phyloP scores from a whole-genome alignment of 2,113 vertebrate species.

The Percopsis transmontana region DNA sequence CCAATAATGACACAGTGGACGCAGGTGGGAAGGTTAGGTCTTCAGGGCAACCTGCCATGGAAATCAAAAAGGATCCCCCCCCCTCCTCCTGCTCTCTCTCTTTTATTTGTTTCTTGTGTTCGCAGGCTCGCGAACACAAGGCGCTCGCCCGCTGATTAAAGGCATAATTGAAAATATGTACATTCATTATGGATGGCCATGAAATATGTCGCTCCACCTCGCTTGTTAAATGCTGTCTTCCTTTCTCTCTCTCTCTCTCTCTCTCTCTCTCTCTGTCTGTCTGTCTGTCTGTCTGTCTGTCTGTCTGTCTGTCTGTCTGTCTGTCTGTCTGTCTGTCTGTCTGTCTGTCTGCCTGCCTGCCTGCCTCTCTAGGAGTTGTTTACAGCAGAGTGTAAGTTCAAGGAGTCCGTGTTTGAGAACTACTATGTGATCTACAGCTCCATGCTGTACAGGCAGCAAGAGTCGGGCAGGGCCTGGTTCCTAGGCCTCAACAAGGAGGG shows the following conservation, averaged over 20 bases:
- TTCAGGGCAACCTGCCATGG: background rate
- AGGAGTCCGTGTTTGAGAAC: slow-evolving; percentile 99
- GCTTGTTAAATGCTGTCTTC: background rate
- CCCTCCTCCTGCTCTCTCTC: background rate
- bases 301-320: background rate
- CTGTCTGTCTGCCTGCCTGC: slow-evolving; percentile 10
- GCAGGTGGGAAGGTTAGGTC: background rate
- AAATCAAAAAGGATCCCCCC: background rate
- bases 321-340: background rate
- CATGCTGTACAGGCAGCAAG: slow-evolving; percentile 98
- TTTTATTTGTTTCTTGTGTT: background rate
- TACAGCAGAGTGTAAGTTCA: slow-evolving; percentile 98
- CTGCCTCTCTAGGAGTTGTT: slow-evolving; percentile 88
- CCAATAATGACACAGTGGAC: background rate
- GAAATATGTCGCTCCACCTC: background rate
- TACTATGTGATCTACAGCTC: slow-evolving; percentile 99
- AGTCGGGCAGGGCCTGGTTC: slow-evolving; percentile 97
- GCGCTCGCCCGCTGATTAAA: background rate
- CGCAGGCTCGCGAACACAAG: background rate
- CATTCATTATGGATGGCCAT: background rate
- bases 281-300: too few relatives aligned
- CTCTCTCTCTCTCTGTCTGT: background rate
- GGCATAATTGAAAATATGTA: background rate
- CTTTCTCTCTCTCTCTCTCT: slow-evolving; percentile 1
- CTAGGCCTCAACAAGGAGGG: slow-evolving; percentile 98